phyloP scores from a whole-genome alignment of 2,113 vertebrate species.

The Corynorhinus townsendii region DNA sequence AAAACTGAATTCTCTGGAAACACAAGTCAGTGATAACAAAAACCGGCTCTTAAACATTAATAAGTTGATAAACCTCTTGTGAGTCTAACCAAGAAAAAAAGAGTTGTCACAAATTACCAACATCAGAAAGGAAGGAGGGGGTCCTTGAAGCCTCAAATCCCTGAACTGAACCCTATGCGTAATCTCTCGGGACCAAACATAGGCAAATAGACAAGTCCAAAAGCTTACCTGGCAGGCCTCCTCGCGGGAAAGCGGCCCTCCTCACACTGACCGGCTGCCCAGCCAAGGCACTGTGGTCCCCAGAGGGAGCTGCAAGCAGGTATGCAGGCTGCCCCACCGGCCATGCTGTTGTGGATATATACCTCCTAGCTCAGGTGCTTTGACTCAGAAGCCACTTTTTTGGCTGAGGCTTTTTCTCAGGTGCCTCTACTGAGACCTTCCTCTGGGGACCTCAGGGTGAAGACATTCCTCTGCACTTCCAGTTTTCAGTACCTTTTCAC shows the following conservation, averaged over 20 bases:
- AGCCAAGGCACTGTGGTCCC: too few species aligned
- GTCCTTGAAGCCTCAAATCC: neutral
- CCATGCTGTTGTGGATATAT: neutral
- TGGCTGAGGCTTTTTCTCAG: neutral
- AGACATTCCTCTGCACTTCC: neutral
- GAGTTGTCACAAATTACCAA: neutral
- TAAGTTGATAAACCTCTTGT: neutral
- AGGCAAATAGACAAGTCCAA: neutral
- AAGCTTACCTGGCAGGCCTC: neutral
- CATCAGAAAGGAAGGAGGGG: neutral
- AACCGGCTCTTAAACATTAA: neutral
- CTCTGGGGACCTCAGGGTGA: neutral
- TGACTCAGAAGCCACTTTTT: neutral
- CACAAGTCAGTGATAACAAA: neutral
- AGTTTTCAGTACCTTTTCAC: neutral
- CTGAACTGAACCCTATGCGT: too few species aligned
- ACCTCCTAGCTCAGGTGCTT: neutral
- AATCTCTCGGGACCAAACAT: neutral
- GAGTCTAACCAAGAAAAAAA: neutral
- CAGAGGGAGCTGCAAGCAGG: neutral
- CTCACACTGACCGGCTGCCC: rapidly evolving
- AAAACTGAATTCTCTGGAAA: neutral
- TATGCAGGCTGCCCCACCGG: rapidly evolving
- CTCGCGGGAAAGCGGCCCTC: rapidly evolving
- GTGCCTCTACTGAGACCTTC: neutral